Conservation (phyloP, 2,113 vertebrate genomes). For the Sus scrofa region T2T-Sscrofa CM000813.6:86757001-86757500, state of each 20-base stretch:
- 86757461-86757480: fast-evolving
- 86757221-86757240: neutral
- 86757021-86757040: neutral
- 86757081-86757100: too few species aligned
- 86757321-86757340: neutral
- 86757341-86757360: neutral
- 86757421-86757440: conserved; percentile 23
- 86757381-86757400: neutral
- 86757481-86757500: neutral
- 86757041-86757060: fast-evolving
- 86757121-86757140: neutral
- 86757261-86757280: neutral
- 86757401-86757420: neutral
- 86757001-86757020: too few species aligned
- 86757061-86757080: neutral
- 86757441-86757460: conserved; percentile 24
- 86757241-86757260: neutral
- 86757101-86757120: neutral
- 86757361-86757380: neutral
- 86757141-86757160: fast-evolving
- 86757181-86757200: neutral
- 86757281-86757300: neutral
- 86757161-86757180: neutral
- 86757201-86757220: neutral
- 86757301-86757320: neutral